phyloP scores from a whole-genome alignment of 2,113 vertebrate species.

The Hippolais icterina region DNA sequence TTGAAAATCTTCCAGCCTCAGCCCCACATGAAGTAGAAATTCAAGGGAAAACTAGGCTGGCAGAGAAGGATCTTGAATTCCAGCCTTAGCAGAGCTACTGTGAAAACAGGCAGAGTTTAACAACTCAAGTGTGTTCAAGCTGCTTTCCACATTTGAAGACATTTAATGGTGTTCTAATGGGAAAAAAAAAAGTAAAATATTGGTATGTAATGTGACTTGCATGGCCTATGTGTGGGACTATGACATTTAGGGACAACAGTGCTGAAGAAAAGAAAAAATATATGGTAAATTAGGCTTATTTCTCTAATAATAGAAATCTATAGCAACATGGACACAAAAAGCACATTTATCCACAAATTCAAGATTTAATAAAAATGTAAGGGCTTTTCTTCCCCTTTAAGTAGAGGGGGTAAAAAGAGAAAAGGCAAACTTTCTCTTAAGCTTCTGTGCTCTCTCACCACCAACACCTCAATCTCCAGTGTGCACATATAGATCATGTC shows the following conservation, averaged over 20 bases:
- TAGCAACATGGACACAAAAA: neutral
- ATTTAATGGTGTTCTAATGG: neutral
- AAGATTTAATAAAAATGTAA: neutral
- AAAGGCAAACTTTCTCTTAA: neutral
- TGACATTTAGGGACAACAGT: neutral
- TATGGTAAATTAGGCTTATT: neutral
- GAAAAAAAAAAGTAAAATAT: neutral
- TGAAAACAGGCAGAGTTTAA: neutral
- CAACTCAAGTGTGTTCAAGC: neutral
- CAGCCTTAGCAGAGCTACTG: neutral
- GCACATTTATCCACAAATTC: neutral
- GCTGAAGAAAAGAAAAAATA: neutral
- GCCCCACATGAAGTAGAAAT: neutral
- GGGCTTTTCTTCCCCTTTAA: neutral
- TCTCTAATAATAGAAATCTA: neutral
- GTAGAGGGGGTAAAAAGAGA: neutral
- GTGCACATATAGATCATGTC: slow-evolving; percentile 24
- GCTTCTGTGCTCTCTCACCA: neutral
- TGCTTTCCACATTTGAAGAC: neutral
- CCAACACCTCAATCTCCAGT: neutral
- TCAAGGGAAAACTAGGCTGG: neutral
- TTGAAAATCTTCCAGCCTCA: neutral
- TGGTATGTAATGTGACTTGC: neutral
- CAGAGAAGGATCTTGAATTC: neutral
- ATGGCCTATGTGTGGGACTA: neutral